Conservation (phyloP, 1,140 invertebrate genomes). For the Orchesella cincta region DNA sequence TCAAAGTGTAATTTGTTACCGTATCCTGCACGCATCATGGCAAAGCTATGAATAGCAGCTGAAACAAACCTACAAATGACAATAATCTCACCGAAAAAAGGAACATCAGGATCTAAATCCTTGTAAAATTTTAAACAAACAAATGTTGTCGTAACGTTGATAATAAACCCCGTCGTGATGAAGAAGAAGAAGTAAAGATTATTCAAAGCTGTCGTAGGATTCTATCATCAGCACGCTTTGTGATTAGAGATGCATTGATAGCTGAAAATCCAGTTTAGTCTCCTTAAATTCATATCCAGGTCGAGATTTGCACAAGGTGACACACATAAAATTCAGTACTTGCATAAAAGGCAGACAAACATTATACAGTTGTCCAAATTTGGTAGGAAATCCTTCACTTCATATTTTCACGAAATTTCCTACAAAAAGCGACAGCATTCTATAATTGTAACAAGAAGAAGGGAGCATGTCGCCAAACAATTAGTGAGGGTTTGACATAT, state of each 20-base stretch:
- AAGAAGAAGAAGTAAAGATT: neutral
- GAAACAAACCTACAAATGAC: neutral
- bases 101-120: neutral
- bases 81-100: neutral
- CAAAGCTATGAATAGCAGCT: neutral
- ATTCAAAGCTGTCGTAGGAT: neutral
- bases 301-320: no score
- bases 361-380: no score
- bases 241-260: neutral
- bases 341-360: no score
- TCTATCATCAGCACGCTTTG: neutral
- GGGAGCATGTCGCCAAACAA: no score
- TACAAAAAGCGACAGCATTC: no score
- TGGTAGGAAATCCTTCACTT: no score
- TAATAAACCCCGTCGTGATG: neutral
- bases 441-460: no score
- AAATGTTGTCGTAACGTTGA: neutral
- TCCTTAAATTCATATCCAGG: no score
- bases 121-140: neutral
- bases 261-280: no score
- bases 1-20: neutral
- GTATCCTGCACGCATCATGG: neutral
- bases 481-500: no score
- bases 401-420: no score
- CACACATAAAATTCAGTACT: no score